Evolutionary conservation across 2,888 invertebrate genomes (phyloP), one percentile per base, ranked within the genome.

Genomic region (Coenonympha glycerion): DNA sequence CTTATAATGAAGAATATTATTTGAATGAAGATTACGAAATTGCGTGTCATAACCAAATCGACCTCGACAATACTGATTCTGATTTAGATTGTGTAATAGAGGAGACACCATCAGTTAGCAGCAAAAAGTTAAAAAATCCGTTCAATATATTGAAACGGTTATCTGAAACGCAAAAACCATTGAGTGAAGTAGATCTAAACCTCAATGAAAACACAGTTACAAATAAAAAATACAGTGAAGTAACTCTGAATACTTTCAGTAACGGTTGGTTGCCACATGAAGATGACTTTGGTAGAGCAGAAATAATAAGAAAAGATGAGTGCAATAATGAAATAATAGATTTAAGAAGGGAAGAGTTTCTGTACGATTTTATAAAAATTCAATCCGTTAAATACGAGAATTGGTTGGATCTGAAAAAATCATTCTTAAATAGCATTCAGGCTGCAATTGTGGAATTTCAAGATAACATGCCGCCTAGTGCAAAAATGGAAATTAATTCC

Each of bases 351-450:
- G 72, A 74, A 16, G 69, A 76, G 42, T 71, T 69, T 42, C 42
- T 85, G 1, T 76, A 66, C 16, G 75, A 80, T 11, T 79, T 72
- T 52, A 59, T 77, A 5, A 73, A 71, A 50, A 63, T 68, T 22
- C 67, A 73, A 48, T 56, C 59, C 1, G 52, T 57, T 3, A 59
- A 64, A 6, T 75, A 65, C 36, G 55, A 69, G 3, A 77, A 68
- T 60, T 87, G 87, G 87, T 50, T 70, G 1, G 76, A 83, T 40
- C 63, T 74, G 2, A 87, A 87, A 64, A 61, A 75, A 41, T 64
- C 72, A 0, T 82, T 77, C 56, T 62, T 73, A 21, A 67, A 67
- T 47, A 75, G 68, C 49, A 66, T 79, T 39, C 69, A 74, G 52
- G 68, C 72, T 31, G 64, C 74, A 2, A 66, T 73, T 22, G 60